Percentiles rank a stretch among this genome's conserved stretches.
These are phyloP conservation scores for Thymelicus acteon DNA, from an alignment of 2,888 invertebrate genomes.

Conservation along the genomic window DNA sequence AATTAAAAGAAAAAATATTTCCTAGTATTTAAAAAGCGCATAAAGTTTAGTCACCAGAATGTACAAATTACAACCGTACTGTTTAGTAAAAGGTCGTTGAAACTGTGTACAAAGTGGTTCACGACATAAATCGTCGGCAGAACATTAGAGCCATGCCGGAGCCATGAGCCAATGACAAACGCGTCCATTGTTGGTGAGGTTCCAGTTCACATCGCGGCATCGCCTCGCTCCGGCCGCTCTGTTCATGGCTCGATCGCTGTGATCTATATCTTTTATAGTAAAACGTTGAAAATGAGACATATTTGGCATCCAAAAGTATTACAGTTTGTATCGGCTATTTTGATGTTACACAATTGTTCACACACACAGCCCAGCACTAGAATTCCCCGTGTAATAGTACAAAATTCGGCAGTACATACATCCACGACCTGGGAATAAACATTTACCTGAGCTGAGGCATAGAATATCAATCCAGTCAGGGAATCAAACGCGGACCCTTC, in stretches of 20 bases:
- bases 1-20: too few relatives aligned
- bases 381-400: too few relatives aligned
- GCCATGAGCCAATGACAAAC: slow-evolving; percentile 23
- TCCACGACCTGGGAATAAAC: too few relatives aligned
- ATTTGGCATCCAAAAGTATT: neutral
- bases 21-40: too few relatives aligned
- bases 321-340: too few relatives aligned
- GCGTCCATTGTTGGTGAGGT: slow-evolving; percentile 17
- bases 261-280: slow-evolving; percentile 4
- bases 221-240: neutral
- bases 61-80: neutral
- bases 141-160: slow-evolving; percentile 6
- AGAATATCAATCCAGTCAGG: too few relatives aligned
- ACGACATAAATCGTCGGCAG: slow-evolving; percentile 20
- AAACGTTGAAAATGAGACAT: neutral
- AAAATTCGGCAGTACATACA: too few relatives aligned
- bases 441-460: too few relatives aligned
- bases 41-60: neutral
- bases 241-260: slow-evolving; percentile 1
- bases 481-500: too few relatives aligned
- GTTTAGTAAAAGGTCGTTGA: slow-evolving; percentile 14
- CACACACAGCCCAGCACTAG: too few relatives aligned
- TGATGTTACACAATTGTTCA: too few relatives aligned
- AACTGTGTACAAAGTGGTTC: slow-evolving; percentile 15
- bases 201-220: slow-evolving; percentile 14